These are phyloP conservation scores for Caprella mutica DNA, from an alignment of 2,888 invertebrate species.

Conservation along the genomic window DNA sequence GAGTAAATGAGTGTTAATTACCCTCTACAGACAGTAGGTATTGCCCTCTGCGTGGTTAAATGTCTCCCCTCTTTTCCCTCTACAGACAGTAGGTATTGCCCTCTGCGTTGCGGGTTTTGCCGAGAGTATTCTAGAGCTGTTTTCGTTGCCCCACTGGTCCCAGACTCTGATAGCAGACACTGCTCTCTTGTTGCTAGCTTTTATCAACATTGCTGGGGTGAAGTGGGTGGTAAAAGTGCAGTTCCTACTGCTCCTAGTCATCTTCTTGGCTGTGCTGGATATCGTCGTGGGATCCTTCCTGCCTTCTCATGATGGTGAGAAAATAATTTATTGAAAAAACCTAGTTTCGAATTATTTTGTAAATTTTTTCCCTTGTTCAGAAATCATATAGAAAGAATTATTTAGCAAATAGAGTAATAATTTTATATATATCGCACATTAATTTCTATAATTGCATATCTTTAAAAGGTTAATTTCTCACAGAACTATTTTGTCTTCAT, in stretches of 20 bases:
- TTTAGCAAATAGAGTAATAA: too few relatives aligned
- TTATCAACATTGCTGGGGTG: constrained; percentile 90
- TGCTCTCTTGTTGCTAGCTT: constrained; percentile 71
- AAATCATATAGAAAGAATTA: too few relatives aligned
- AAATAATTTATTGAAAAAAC: too few relatives aligned
- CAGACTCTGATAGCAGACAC: constrained; percentile 64
- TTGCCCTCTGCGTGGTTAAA: too few relatives aligned
- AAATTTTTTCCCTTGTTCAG: too few relatives aligned
- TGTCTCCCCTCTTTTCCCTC: too few relatives aligned
- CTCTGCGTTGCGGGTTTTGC: constrained; percentile 93
- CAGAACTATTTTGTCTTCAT: too few relatives aligned
- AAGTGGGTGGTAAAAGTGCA: constrained; percentile 96
- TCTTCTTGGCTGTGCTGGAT: constrained; percentile 79
- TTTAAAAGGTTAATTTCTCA: too few relatives aligned
- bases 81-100: constrained; percentile 87
- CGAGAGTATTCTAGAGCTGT: constrained; percentile 80
- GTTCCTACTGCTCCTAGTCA: constrained; percentile 69
- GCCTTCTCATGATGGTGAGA: neutral
- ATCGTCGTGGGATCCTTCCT: constrained; percentile 64
- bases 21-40: neutral
- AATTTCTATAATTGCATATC: too few relatives aligned
- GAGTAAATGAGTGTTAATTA: neutral
- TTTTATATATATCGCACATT: too few relatives aligned
- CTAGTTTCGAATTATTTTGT: too few relatives aligned
- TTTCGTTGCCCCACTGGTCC: constrained; percentile 39